Percentiles rank a stretch among this genome's conserved stretches.
Conservation (phyloP, 23 tunicate genomes). For the Clavelina lepadiformis region DNA sequence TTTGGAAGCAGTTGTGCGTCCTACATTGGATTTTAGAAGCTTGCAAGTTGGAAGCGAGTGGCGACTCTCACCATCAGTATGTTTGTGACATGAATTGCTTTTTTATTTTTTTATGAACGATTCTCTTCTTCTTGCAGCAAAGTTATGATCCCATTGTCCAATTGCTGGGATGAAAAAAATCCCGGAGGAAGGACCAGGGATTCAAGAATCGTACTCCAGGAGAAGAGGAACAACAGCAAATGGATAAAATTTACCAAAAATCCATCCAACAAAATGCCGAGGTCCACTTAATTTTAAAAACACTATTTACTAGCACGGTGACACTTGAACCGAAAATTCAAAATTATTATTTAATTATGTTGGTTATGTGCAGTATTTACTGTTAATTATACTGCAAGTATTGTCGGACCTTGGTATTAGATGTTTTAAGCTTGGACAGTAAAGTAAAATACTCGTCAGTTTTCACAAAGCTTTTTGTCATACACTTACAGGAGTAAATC, state of each 20-base stretch:
- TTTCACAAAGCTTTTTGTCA: too few species aligned
- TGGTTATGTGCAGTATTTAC: too few species aligned
- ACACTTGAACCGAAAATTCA: too few species aligned
- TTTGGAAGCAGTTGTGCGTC: constrained; percentile 82
- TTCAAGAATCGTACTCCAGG: constrained; percentile 21
- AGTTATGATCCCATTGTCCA: constrained; percentile 49
- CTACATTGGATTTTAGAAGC: constrained; percentile 78
- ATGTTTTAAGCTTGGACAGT: too few species aligned
- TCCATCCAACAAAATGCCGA: constrained; percentile 25
- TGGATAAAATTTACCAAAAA: constrained; percentile 56
- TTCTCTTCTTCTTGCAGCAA: constrained; percentile 17
- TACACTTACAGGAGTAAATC: neutral
- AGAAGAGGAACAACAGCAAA: constrained; percentile 39
- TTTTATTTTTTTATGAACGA: neutral
- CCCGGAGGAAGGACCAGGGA: constrained; percentile 79
- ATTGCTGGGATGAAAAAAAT: constrained; percentile 58
- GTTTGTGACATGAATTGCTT: constrained; percentile 8
- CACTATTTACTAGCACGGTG: too few species aligned
- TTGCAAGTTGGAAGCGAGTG: constrained; percentile 34
- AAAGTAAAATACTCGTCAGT: too few species aligned
- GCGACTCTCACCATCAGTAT: constrained; percentile 25
- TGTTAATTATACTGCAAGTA: too few species aligned
- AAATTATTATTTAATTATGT: too few species aligned
- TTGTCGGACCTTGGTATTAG: too few species aligned
- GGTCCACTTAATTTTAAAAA: too few species aligned